Evolutionary conservation across 2,888 invertebrate species (phyloP).

Genomic region (Auanema sp.): DNA sequence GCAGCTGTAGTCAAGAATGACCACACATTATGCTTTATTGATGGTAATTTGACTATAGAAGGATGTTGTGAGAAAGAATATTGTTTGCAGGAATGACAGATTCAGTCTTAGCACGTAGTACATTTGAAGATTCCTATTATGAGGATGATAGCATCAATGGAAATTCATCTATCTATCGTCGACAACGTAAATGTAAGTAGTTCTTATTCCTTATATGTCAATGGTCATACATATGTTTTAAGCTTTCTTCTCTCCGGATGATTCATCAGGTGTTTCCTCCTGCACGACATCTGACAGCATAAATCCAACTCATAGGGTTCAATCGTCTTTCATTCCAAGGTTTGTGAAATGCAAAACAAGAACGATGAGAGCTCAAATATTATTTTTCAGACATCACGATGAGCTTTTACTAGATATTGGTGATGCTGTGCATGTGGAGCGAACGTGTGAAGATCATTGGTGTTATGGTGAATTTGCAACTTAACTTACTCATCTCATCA

Average conservation of each 20-base stretch:
- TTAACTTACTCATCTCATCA: too few relatives aligned
- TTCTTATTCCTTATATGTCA: not conserved
- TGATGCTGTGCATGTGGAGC: slow-evolving; percentile 85
- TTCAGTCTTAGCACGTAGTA: slow-evolving; percentile 38
- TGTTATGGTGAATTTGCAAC: slow-evolving; percentile 78
- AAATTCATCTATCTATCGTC: slow-evolving; percentile 31
- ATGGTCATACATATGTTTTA: slow-evolving; percentile 10
- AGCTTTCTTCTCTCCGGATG: slow-evolving; percentile 56
- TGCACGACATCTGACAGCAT: slow-evolving; percentile 55
- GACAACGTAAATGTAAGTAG: slow-evolving; percentile 31
- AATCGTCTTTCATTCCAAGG: slow-evolving; percentile 91
- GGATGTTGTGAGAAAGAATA: not conserved
- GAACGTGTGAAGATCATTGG: slow-evolving; percentile 93
- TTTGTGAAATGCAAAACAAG: slow-evolving; percentile 71
- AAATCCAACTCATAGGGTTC: slow-evolving; percentile 69
- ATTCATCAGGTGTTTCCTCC: slow-evolving; percentile 61
- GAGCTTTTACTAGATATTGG: slow-evolving; percentile 96
- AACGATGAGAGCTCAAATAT: not conserved
- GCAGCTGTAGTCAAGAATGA: slow-evolving; percentile 17
- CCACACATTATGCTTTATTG: slow-evolving; percentile 39
- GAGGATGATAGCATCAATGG: slow-evolving; percentile 62
- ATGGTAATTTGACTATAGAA: not conserved
- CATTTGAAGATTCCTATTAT: slow-evolving; percentile 57
- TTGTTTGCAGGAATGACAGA: slow-evolving; percentile 32
- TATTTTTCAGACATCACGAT: slow-evolving; percentile 30